Conservation (phyloP, 2,888 invertebrate genomes). For the Drosophila antonietae region DNA sequence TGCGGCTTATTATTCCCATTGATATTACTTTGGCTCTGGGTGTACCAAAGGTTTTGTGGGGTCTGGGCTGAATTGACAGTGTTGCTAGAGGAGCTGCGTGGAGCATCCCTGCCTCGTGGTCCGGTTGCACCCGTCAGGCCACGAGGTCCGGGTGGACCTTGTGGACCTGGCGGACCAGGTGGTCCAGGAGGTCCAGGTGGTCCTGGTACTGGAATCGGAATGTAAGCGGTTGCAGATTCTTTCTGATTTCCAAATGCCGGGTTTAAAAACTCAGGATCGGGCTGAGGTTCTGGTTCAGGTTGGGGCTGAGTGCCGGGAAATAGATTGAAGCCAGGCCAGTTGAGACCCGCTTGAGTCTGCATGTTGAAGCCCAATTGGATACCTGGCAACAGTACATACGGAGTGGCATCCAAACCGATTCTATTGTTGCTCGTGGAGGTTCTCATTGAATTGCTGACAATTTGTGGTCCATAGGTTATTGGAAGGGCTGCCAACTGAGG, state of each 20-base stretch:
- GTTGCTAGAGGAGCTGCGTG: conserved; percentile 47
- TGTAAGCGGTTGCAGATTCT: conserved; percentile 25
- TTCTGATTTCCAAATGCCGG: too few relatives aligned
- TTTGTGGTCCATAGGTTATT: conserved; percentile 57
- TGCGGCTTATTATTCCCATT: conserved; percentile 43
- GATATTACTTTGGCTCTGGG: conserved; percentile 44
- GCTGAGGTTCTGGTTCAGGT: too few relatives aligned
- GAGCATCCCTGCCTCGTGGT: conserved; percentile 48
- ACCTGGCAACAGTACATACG: conserved; percentile 62
- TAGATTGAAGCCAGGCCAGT: conserved; percentile 50
- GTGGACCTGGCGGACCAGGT: conserved; percentile 47
- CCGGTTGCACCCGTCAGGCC: conserved; percentile 47
- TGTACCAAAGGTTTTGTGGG: conserved; percentile 63
- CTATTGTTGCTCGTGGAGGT: conserved; percentile 32
- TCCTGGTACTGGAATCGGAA: conserved; percentile 60
- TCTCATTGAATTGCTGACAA: conserved; percentile 32
- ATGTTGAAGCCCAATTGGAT: conserved; percentile 77
- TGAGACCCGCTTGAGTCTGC: conserved; percentile 69
- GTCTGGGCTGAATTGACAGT: conserved; percentile 16
- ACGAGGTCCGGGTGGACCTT: conserved; percentile 40
- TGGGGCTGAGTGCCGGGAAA: conserved; percentile 27
- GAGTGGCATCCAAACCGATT: conserved; percentile 35
- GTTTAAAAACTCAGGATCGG: too few relatives aligned
- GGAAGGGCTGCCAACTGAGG: conserved; percentile 69
- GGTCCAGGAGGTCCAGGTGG: conserved; percentile 72